Evolutionary conservation across 2,888 invertebrate genomes (phyloP), one percentile per base, ranked within the genome.

Genomic region (Lasioglossum marginatum): DNA sequence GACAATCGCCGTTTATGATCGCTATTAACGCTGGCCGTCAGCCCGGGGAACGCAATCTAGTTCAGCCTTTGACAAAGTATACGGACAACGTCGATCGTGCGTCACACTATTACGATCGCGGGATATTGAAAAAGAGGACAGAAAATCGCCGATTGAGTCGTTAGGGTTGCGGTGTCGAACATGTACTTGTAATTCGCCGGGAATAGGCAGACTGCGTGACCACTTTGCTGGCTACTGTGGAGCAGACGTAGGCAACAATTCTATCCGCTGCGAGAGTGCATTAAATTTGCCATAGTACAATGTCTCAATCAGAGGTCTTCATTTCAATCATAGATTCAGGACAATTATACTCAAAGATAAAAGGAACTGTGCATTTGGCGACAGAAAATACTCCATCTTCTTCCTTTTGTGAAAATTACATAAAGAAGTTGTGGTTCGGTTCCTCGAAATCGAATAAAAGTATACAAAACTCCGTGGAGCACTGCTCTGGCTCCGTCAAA

Each of bases 1-100:
- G 85, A 82, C 52, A 75, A 75, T 70, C 45, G 45, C 34, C 76
- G 81, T 83, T 86, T 83, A 88, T 79, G 87, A 89, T 78, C 74
- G 75, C 76, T 27, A 68, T 87, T 85, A 89, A 82, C 76, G 77
- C 68, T 4, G 71, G 75, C 40, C 48, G 73, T 40, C 43, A 43
- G 68, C 0, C 45, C 34, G 16, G 19, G 34, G 70, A 72, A 73
- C 37, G n/a, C 80, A 23, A 37, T 31, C 77, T 40, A 72, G 14
- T 71, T 63, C 52, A 16, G 45, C 57, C 76, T 60, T 48, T 57
- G 34, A 23, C 2, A 43, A 43, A 34, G 43, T 43, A 23, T 27
- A 63, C 23, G 34, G 60, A 27, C 1, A 52, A 27, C n/a, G 27
- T 52, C n/a, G n/a, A 60, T 70, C n/a, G 8, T 60, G 45, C n/a